Conservation (phyloP, 1,140 invertebrate genomes). For the Aphelinus atriplicis region DNA sequence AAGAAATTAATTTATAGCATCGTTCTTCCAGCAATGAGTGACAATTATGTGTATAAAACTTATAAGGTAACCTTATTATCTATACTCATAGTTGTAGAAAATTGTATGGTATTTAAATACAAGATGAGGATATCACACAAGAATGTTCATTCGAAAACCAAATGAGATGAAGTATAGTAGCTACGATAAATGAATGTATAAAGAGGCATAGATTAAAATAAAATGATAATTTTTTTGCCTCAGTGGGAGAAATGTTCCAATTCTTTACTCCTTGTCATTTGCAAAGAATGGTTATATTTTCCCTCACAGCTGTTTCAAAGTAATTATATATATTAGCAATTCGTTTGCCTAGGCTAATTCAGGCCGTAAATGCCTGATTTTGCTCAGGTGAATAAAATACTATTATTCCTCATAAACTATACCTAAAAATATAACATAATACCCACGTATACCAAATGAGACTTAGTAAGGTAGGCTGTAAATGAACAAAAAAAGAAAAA, state of each 20-base stretch:
- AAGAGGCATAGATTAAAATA: not conserved
- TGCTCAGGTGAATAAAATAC: too few species aligned
- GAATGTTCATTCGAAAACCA: too few species aligned
- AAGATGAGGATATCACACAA: too few species aligned
- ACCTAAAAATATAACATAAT: not conserved
- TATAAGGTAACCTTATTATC: conserved; percentile 68
- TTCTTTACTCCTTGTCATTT: not conserved
- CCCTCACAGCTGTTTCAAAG: too few species aligned
- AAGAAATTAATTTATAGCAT: conserved; percentile 73
- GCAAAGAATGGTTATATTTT: too few species aligned
- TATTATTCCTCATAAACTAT: not conserved
- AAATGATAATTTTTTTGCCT: not conserved
- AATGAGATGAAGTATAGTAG: too few species aligned
- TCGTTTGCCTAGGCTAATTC: too few species aligned
- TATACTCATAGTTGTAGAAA: not conserved
- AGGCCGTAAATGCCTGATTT: too few species aligned
- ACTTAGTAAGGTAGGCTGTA: not conserved
- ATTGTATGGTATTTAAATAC: not conserved
- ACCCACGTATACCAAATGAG: not conserved
- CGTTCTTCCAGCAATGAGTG: conserved; percentile 66
- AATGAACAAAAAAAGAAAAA: not conserved
- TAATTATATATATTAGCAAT: too few species aligned
- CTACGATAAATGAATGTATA: too few species aligned
- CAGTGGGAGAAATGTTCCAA: not conserved
- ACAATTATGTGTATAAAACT: conserved; percentile 65